Conservation (phyloP, 2,113 vertebrate genomes). For the Phyllostomus discolor region DNA sequence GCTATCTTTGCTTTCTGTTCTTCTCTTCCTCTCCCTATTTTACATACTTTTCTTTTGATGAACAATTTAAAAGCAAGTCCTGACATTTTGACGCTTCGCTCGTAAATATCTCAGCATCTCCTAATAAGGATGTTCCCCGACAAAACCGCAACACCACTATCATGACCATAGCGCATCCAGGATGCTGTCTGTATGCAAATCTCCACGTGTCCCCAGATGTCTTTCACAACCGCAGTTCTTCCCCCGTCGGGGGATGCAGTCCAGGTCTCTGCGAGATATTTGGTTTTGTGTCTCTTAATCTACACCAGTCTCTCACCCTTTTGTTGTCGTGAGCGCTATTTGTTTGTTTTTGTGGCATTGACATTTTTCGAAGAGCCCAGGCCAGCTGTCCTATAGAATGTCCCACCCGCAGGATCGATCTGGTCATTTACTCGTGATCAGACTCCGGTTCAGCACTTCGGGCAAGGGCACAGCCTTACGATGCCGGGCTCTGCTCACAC, state of each 20-base stretch:
- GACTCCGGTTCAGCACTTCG: neutral
- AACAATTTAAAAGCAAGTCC: conserved; percentile 2
- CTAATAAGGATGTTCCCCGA: conserved; percentile 27
- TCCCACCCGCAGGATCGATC: neutral
- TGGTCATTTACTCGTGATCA: neutral
- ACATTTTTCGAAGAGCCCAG: neutral
- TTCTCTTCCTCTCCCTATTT: neutral
- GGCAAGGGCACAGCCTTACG: neutral
- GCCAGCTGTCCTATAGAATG: no score
- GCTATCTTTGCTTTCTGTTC: neutral
- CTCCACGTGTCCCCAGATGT: neutral
- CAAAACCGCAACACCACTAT: neutral
- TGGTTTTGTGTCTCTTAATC: neutral
- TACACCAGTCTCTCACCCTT: neutral
- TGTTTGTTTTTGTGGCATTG: neutral
- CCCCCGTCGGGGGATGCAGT: neutral
- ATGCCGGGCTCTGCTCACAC: no score
- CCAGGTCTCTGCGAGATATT: neutral
- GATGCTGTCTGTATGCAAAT: neutral
- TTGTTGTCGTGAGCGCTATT: neutral
- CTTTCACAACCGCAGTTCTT: neutral
- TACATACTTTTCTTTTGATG: neutral
- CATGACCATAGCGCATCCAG: neutral
- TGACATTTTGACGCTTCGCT: neutral
- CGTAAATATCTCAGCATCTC: conserved; percentile 9